These are phyloP conservation scores for Ricordea florida DNA, from an alignment of 92 coral and sea anemone species.

Conservation along the genomic window DNA sequence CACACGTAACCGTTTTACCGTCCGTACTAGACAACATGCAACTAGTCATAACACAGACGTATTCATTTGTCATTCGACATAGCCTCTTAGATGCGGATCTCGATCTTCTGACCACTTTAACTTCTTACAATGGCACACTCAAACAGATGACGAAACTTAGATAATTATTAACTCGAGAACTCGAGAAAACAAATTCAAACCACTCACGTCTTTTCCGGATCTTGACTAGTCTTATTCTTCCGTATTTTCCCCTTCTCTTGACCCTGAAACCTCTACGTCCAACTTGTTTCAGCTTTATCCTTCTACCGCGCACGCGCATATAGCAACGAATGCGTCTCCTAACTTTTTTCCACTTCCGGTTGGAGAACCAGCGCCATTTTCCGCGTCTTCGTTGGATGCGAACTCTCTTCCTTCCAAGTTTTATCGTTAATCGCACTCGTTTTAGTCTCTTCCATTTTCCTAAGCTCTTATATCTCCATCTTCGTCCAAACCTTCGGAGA, in stretches of 20 bases:
- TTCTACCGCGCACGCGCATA: constrained; percentile 12
- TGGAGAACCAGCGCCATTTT: not conserved
- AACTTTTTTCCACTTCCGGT: constrained; percentile 1
- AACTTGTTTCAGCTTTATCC: not conserved
- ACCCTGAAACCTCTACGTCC: constrained; percentile 3
- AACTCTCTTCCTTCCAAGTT: not conserved
- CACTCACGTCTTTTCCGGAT: constrained; percentile 4
- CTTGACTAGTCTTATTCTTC: not conserved
- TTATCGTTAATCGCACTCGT: not conserved
- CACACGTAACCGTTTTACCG: too few species aligned
- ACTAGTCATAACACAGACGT: too few species aligned
- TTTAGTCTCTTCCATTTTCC: not conserved
- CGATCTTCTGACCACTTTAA: too few species aligned
- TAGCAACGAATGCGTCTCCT: not conserved
- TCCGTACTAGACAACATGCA: too few species aligned
- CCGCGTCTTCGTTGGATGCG: constrained; percentile 1
- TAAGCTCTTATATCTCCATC: not conserved
- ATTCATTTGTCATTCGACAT: too few species aligned
- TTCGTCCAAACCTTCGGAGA: constrained; percentile 6
- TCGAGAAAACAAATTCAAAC: not conserved
- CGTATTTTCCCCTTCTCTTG: not conserved
- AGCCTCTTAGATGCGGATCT: too few species aligned
- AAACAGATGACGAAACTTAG: too few species aligned
- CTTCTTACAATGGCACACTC: too few species aligned
- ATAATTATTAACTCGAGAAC: too few species aligned